Evolutionary conservation across 2,888 invertebrate species (phyloP), one percentile per base, ranked within the genome.

Genomic region (Lagria hirta): DNA sequence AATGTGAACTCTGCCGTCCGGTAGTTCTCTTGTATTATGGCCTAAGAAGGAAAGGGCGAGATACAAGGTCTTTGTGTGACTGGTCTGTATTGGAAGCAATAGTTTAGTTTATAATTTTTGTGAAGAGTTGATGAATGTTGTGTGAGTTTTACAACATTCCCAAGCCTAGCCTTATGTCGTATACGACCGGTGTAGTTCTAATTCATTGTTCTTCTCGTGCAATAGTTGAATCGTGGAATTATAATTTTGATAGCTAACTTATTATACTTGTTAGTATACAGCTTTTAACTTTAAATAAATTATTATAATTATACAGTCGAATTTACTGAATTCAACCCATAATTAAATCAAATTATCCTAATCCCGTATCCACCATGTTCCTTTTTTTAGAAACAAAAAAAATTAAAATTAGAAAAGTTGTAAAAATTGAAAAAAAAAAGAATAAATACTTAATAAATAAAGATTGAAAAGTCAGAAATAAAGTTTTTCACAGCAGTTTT

Each of bases 81-180:
- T n/a, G n/a, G n/a, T 47, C 33, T 44, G 41, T 35, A 44, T 33
- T 45, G 43, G 43, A 55, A 68, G 69, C 65, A 62, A 61, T 60
- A 59, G 56, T 49, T 54, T 55, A 56, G 51, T 50, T 51, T 17
- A 34, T 27, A 24, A 48, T 45, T 40, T 49, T 47, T 52, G 35
- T 49, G 42, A n/a, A n/a, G n/a, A 49, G 43, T 48, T 48, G 24
- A 43, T 55, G 50, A 44, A 43, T 41, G 48, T 48, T 42, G 44
- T 29, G 28, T 22, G 37, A 29, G 30, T 26, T 32, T 44, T 27
- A n/a, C 37, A 48, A 62, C 61, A 62, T 62, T 62, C 61, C 58
- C 52, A 54, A 55, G 58, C 56, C 56, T 68, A 68, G 69, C 67
- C 69, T 70, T 67, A 68, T 55, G 61, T 61, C 60, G 69, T 70